Evolutionary conservation across 1,140 invertebrate genomes (phyloP).

Genomic region (Chlorops oryzae): DNA sequence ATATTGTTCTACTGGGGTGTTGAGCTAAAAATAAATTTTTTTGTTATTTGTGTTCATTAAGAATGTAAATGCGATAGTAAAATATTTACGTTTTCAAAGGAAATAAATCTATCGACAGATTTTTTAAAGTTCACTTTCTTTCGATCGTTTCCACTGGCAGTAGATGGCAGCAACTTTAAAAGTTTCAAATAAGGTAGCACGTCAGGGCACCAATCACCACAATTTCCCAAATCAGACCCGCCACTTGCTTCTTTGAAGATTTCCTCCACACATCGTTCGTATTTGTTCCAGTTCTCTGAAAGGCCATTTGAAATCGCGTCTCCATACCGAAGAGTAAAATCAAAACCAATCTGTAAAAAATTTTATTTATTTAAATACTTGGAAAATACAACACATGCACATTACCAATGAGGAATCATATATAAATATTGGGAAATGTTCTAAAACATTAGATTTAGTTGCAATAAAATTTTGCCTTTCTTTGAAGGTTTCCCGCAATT

Average conservation of each 20-base stretch:
- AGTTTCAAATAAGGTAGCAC: too few relatives aligned
- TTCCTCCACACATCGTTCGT: neutral
- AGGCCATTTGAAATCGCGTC: neutral
- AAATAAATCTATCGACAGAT: too few relatives aligned
- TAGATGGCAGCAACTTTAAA: too few relatives aligned
- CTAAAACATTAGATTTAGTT: neutral
- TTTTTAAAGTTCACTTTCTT: too few relatives aligned
- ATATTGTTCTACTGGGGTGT: too few relatives aligned
- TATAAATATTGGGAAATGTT: constrained; percentile 1
- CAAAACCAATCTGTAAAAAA: constrained; percentile 3
- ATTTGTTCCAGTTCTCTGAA: neutral
- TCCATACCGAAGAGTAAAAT: neutral
- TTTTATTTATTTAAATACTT: neutral
- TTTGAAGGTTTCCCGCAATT: neutral
- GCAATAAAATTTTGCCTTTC: constrained; percentile 1
- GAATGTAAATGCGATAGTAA: too few relatives aligned
- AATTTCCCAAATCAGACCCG: constrained; percentile 1
- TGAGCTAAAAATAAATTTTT: too few relatives aligned
- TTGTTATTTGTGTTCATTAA: too few relatives aligned
- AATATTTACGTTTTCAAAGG: too few relatives aligned
- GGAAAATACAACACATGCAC: neutral
- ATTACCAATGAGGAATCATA: neutral
- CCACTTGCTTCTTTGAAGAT: neutral
- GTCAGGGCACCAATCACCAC: neutral
- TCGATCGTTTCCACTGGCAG: too few relatives aligned